Conservation (phyloP, 2,797 vertebrate species). For the Setipinna tenuifilis region DNA sequence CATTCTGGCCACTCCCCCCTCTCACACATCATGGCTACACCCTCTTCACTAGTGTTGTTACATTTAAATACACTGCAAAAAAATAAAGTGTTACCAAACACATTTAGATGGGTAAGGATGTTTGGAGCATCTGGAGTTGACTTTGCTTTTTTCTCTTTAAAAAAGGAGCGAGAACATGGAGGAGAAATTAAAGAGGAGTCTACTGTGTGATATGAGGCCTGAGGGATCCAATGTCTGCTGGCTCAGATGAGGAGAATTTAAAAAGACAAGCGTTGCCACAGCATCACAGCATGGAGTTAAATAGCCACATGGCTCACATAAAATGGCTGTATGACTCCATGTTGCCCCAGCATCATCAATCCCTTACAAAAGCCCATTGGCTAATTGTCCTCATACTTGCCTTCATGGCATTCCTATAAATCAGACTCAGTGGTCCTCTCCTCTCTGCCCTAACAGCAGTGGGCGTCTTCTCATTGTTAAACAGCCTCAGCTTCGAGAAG, state of each 20-base stretch:
- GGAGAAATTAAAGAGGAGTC: too few relatives aligned
- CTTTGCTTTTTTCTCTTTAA: too few relatives aligned
- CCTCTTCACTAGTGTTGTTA: too few relatives aligned
- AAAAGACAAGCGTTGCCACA: background rate
- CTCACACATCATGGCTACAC: too few relatives aligned
- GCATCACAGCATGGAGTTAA: background rate
- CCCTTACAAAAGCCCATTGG: background rate
- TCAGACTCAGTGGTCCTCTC: too few relatives aligned
- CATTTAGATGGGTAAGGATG: too few relatives aligned
- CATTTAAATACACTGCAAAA: too few relatives aligned
- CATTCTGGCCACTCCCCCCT: too few relatives aligned
- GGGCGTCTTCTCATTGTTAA: background rate
- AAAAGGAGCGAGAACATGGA: too few relatives aligned
- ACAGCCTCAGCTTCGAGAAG: background rate
- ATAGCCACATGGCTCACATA: background rate
- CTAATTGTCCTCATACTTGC: background rate
- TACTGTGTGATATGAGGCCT: too few relatives aligned
- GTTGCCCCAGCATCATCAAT: background rate
- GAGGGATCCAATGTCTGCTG: background rate
- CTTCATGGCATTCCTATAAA: background rate
- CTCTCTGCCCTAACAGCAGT: background rate
- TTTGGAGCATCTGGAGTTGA: slow-evolving; percentile 25
- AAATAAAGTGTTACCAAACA: too few relatives aligned
- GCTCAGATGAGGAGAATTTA: background rate
- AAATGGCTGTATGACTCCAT: background rate